Conservation (phyloP, 2,113 vertebrate genomes). For the Macaca mulatta region DNA sequence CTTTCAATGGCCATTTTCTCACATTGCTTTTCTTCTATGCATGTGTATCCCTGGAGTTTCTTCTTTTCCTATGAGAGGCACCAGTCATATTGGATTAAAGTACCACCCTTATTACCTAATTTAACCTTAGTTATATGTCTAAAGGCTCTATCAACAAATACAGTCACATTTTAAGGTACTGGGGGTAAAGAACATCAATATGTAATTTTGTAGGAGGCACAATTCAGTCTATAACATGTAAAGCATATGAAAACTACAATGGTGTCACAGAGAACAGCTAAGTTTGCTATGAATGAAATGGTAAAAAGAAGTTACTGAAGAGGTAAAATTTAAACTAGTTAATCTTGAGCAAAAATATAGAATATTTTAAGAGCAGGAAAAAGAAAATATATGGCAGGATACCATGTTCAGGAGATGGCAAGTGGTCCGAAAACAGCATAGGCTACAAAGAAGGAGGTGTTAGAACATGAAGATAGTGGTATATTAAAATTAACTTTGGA, state of each 20-base stretch:
- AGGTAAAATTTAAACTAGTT: background rate
- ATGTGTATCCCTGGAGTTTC: background rate
- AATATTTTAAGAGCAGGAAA: background rate
- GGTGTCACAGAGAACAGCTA: background rate
- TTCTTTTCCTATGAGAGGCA: background rate
- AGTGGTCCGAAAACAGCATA: background rate
- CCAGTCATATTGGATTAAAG: background rate
- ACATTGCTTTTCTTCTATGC: background rate
- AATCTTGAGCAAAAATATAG: background rate
- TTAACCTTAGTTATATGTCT: background rate
- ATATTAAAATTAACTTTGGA: background rate
- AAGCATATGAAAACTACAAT: background rate
- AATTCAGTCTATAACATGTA: background rate
- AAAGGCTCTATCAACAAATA: background rate
- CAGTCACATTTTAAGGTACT: background rate
- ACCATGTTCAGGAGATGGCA: background rate
- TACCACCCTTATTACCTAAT: background rate
- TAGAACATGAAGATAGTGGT: background rate
- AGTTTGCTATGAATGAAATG: background rate
- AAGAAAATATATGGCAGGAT: background rate
- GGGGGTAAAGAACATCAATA: background rate
- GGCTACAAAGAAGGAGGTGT: background rate
- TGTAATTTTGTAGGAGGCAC: background rate
- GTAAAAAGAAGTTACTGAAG: background rate
- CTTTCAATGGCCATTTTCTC: background rate